These are phyloP conservation scores for Tetranychus piercei DNA, from an alignment of 2,888 invertebrate genomes.

Conservation along the genomic window DNA sequence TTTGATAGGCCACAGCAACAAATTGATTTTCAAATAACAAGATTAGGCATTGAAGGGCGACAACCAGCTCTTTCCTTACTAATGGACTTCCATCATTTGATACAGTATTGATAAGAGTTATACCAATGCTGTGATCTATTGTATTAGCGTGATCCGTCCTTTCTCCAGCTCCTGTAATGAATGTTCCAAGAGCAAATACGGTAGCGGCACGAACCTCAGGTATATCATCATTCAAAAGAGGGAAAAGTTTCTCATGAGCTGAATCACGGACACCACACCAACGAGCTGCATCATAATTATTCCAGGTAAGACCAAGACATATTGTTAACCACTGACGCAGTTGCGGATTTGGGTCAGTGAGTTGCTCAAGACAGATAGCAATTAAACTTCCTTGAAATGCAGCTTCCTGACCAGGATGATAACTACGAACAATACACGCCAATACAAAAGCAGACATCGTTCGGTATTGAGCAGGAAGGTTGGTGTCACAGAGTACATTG, in stretches of 20 bases:
- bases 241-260: conserved; percentile 85
- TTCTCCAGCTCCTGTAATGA: conserved; percentile 61
- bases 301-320: conserved; percentile 76
- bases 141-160: conserved; percentile 81
- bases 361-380: conserved; percentile 74
- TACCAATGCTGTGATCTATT: conserved; percentile 78
- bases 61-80: conserved; percentile 61
- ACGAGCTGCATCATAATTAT: conserved; percentile 62
- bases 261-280: conserved; percentile 90
- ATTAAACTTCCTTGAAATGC: conserved; percentile 62
- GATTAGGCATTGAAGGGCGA: conserved; percentile 67
- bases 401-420: conserved; percentile 52
- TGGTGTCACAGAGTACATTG: conserved; percentile 65
- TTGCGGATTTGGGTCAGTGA: conserved; percentile 48
- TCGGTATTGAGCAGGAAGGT: conserved; percentile 58
- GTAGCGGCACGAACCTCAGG: conserved; percentile 86
- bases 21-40: conserved; percentile 72
- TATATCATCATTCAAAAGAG: conserved; percentile 53
- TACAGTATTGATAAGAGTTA: conserved; percentile 58
- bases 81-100: conserved; percentile 66
- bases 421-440: conserved; percentile 76
- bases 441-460: conserved; percentile 87
- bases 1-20: conserved; percentile 50
- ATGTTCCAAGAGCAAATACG: conserved; percentile 83
- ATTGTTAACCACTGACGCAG: conserved; percentile 59